Base-by-base conservation (phyloP, 1,140 invertebrate genomes). In the Spodoptera frugiperda region DNA sequence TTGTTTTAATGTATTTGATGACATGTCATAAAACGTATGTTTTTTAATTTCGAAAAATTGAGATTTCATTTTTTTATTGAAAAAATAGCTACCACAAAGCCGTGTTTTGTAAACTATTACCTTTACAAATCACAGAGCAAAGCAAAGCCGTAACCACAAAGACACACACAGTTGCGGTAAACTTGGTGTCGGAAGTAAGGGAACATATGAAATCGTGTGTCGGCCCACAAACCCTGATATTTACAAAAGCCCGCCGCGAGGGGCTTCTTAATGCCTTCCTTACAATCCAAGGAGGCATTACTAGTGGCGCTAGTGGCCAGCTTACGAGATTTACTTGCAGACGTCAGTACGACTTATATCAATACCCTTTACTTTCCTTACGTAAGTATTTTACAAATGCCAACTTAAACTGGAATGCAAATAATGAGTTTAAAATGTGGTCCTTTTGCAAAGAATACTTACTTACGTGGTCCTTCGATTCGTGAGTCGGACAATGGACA, bases 211-310 rank as follows among this genome's bases (percentile, higher is more conserved):
- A 67, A 49, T 21, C 2, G 25, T 15, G 48, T 33, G 30, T 3
- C 21, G 74, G 19, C 44, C 17, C 19, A 76, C 49, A 76, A 57
- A 57, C 74, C 39, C 57, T 48, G 44, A 30, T 76, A 46, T 39
- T 57, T 5, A 76, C 30, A 54, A 65, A 55, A 76, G 51, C 48
- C 63, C 39, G 49, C 10, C 46, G 25, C 17, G 0, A 10, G 12
- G 53, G 63, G 63, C 74, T 68, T 76, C 74, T 12, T 76, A 76
- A 76, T 76, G 53, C 63, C 74, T 68, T 76, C 74, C 74, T 76
- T 67, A 76, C 74, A 76, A 67, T 55, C 59, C 63, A 49, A 19
- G 21, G 73, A 15, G 51, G 73, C 61, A 67, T 76, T 76, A 76
- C 15, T 39, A 49, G 46, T 53, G 59, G 48, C 44, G 57, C 17